Evolutionary conservation across 2,113 vertebrate genomes (phyloP).

Genomic region (Microcebus jonahi): DNA sequence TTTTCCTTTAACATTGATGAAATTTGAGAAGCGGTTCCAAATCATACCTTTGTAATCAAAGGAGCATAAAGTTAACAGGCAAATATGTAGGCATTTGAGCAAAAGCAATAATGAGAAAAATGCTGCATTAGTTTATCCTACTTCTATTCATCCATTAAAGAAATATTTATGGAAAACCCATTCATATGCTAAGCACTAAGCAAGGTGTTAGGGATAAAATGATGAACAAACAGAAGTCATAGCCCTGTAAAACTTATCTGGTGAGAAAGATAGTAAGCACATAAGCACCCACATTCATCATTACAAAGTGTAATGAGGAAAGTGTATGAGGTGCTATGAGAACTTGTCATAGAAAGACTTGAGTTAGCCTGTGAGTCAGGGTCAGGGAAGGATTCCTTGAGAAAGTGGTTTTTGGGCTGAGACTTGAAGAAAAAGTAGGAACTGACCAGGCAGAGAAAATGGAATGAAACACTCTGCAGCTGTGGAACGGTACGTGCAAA

Average conservation of each 20-base stretch:
- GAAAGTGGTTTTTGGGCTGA: not conserved
- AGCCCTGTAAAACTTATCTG: not conserved
- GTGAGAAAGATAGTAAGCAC: not conserved
- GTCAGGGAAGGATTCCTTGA: not conserved
- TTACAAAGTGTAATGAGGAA: not conserved
- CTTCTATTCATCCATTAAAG: not conserved
- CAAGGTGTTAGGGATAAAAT: not conserved
- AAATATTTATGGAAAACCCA: constrained; percentile 11
- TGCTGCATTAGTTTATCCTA: not conserved
- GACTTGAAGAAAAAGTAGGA: not conserved
- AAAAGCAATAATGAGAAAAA: constrained; percentile 56
- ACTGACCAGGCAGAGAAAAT: not conserved
- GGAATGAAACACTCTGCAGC: not conserved
- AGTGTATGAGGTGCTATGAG: not conserved
- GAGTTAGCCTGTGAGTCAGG: not conserved
- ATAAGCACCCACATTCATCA: not conserved
- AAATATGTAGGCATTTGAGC: not conserved
- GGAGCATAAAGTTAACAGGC: not conserved
- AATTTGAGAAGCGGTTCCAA: constrained; percentile 8
- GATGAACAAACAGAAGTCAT: not conserved
- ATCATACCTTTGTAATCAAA: constrained; percentile 8
- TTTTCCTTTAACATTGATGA: constrained; percentile 34
- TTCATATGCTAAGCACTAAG: not conserved
- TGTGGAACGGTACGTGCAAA: not conserved
- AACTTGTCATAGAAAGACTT: not conserved